phyloP scores from a whole-genome alignment of 2,113 vertebrate species.

The Serinus canaria region DNA sequence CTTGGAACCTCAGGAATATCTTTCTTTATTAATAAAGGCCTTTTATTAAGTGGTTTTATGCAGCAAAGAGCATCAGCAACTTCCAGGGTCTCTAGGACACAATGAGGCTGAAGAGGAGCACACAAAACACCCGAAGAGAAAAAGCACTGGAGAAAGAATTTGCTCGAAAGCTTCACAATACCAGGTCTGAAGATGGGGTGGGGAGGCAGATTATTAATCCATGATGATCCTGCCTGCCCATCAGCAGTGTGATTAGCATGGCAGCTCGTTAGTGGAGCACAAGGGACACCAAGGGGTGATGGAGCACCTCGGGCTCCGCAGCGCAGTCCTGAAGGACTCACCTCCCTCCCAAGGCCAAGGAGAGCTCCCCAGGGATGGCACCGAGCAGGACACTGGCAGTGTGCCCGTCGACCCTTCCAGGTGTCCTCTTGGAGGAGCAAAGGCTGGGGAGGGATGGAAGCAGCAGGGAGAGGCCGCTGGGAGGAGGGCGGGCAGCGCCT shows the following conservation, averaged over 20 bases:
- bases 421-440: background rate
- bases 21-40: background rate
- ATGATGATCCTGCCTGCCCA: background rate
- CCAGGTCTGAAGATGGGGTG: background rate
- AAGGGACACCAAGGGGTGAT: background rate
- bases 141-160: background rate
- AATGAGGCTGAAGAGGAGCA: background rate
- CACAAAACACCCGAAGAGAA: background rate
- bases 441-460: background rate
- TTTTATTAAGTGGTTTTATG: background rate
- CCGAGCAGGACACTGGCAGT: background rate
- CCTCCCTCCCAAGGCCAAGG: background rate
- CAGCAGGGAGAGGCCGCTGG: background rate
- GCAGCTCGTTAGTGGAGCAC: background rate
- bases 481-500: background rate
- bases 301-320: background rate
- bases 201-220: background rate
- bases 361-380: background rate
- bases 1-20: background rate
- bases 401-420: background rate
- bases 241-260: background rate
- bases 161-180: background rate
- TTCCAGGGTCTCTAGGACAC: background rate
- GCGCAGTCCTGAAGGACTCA: rapidly evolving
- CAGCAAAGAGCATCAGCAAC: background rate